Evolutionary conservation across 2,113 vertebrate species (phyloP), one percentile per base, ranked within the genome.

Genomic region (Charina bottae): DNA sequence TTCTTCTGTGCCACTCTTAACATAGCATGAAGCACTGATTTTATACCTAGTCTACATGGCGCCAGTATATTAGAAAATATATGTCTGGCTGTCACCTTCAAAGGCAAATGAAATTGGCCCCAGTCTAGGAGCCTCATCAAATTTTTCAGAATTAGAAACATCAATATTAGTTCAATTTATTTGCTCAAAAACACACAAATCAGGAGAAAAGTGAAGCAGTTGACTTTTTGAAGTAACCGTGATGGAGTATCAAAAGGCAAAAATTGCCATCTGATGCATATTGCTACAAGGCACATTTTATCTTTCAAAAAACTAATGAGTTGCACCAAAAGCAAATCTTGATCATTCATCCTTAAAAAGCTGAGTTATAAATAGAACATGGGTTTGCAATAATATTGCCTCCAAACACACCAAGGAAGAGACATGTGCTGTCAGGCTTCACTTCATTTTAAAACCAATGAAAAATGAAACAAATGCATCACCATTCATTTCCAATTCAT

Each of bases 81-180:
- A 2, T 33, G 68, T 78, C 87, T 89, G 84, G 3, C 78, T 85
- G 90, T 85, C 83, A 92, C 89, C 84, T 28, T 85, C 62, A 53
- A 13, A 0, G 0, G 0, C 53, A 78, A 59, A 93, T n/a, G 53
- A 6, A 84, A 78, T 60, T 88, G 88, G 89, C 89, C 62, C 42
- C 90, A 56, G 4, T 33, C 64, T 88, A 85, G 89, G 84, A 92
- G 19, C 87, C 37, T 90, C 2, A 2, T 94, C 94, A 55, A 89
- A 90, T 88, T 87, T 90, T 21, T 83, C 94, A 92, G 93, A 94
- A 94, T 9, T 33, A 93, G 93, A 88, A 94, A 78, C 0, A 4
- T 58, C 90, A 85, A 42, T 19, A 92, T 92, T 83, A 91, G 72
- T 58, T 92, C 12, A 0, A 78, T 23, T 60, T 91, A 26, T 37